Percentiles rank a stretch among this genome's conserved stretches.
Evolutionary conservation across 2,113 vertebrate species (phyloP).

Genomic region (Phaethornis superciliosus): DNA sequence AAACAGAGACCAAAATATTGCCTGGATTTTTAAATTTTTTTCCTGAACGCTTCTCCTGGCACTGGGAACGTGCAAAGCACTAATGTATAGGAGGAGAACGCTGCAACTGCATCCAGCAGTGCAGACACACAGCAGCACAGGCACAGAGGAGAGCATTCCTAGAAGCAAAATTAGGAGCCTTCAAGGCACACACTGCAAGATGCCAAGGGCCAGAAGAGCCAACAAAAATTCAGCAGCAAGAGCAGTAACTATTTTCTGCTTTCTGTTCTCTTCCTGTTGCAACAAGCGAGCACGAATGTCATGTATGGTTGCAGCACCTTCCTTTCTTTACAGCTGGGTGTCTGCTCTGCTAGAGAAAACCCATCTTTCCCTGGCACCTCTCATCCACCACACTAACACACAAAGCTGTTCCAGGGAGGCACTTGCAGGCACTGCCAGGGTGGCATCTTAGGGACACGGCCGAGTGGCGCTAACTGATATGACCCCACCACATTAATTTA

Average conservation of each 20-base stretch:
- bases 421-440: neutral
- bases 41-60: constrained; percentile 24
- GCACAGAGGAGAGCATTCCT: neutral
- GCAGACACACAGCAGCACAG: neutral
- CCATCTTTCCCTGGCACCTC: neutral
- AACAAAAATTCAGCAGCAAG: neutral
- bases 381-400: neutral
- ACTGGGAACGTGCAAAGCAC: neutral
- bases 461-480: neutral
- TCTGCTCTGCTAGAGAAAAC: neutral
- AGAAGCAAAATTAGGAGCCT: neutral
- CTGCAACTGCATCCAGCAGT: constrained; percentile 7
- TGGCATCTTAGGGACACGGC: neutral
- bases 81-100: neutral
- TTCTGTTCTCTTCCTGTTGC: neutral
- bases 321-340: neutral
- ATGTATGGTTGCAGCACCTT: neutral
- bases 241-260: neutral
- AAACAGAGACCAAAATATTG: constrained; percentile 36
- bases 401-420: neutral
- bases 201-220: neutral
- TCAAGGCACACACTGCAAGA: neutral
- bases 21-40: neutral
- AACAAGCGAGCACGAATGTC: neutral
- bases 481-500: neutral